phyloP scores from a whole-genome alignment of 2,888 invertebrate genomes.

The Allacma fusca region DNA sequence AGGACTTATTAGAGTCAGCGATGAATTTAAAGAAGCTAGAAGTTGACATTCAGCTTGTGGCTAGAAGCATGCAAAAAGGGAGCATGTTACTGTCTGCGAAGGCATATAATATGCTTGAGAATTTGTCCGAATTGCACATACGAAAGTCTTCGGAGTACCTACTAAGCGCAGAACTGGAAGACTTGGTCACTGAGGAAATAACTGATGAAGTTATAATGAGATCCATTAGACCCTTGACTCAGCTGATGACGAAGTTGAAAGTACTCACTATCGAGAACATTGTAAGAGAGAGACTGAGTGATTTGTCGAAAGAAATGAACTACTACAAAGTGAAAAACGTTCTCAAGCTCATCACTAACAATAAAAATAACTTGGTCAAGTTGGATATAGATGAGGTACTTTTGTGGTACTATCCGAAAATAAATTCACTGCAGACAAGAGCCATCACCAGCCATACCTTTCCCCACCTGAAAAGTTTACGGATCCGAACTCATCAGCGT shows the following conservation, averaged over 20 bases:
- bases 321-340: neutral
- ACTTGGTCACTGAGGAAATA: neutral
- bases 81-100: neutral
- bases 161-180: neutral
- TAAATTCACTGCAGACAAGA: neutral
- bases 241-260: neutral
- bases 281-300: neutral
- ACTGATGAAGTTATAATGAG: neutral
- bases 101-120: neutral
- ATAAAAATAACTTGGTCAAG: neutral
- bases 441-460: neutral
- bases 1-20: constrained; percentile 14
- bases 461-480: neutral
- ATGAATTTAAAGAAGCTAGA: neutral
- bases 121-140: constrained; percentile 19
- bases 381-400: neutral
- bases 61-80: neutral
- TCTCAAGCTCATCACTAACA: neutral
- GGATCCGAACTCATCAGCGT: neutral
- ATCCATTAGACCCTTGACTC: neutral
- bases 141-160: neutral
- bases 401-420: neutral
- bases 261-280: constrained; percentile 6
- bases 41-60: neutral
- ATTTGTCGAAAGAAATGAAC: neutral